Base-by-base conservation (phyloP, 2,888 invertebrate species). In the Drosophila dives region DNA sequence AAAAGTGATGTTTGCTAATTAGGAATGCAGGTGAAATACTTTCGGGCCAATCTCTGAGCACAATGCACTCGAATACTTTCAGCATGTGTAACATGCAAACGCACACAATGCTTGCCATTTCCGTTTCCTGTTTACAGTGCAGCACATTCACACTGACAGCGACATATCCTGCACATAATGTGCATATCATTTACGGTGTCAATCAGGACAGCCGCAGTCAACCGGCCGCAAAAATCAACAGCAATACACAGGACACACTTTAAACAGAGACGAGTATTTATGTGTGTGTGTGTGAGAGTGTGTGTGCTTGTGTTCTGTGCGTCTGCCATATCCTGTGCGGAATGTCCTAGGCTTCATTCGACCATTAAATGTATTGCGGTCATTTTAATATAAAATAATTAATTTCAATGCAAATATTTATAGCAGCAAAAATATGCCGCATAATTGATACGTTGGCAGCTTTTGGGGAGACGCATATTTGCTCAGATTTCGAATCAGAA, bases 341-440 rank as follows among this genome's bases (percentile, higher is more conserved):
- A 51, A 56, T 68, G 67, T 75, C 60, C 73, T 70, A 51, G 71
- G 40, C 71, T 68, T 38, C 80, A 69, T 23, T 81, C 75, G 81
- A 75, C 71, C 86, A 87, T 86, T 80, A 86, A 86, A 86, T 87
- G 86, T 86, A 81, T 85, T 85, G 87, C 87, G 86, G 86, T 90
- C 86, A 80, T 90, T 90, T 89, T 89, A 89, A 89, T 89, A 89
- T 89, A 74, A 90, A 89, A 90, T 89, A 89, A 89, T 90, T 89
- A 89, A 89, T 89, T 89, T 85, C 89, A 82, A 81, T 79, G 83
- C 77, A 89, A 89, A 89, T 90, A 89, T 89, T 89, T 89, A 89
- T 89, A 81, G 70, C 81, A 77, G 88, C 83, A 85, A 74, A 86
- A 85, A 88, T 87, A 83, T 85, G 88, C 78, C 85, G 81, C 83